Evolutionary conservation across 1,140 invertebrate species (phyloP).

Genomic region (Drosophila chauvacae): DNA sequence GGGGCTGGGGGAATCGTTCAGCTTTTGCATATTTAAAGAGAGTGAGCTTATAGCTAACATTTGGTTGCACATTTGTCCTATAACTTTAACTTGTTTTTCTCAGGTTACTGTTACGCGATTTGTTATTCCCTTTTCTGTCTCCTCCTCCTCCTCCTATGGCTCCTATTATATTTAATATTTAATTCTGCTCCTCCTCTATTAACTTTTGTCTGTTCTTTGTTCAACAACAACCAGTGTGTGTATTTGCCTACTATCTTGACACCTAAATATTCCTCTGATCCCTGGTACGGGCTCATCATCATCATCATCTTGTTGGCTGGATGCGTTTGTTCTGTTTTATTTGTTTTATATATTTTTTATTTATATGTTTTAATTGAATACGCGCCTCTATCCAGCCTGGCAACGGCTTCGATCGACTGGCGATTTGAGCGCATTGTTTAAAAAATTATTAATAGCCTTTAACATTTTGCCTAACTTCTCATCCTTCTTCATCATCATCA

Average conservation of each 20-base stretch:
- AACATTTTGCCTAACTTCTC: conserved; percentile 39
- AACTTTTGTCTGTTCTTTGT: conserved; percentile 30
- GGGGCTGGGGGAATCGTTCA: conserved; percentile 13
- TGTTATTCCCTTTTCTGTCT: conserved; percentile 39
- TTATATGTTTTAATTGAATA: conserved; percentile 42
- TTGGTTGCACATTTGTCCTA: conserved; percentile 44
- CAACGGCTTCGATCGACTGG: conserved; percentile 31
- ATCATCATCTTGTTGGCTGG: conserved; percentile 59
- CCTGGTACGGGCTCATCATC: conserved; percentile 31
- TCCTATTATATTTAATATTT: conserved; percentile 12
- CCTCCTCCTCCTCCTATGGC: conserved; percentile 2
- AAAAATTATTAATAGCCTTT: conserved; percentile 41
- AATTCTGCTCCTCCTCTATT: conserved; percentile 3
- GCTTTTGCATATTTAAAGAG: conserved; percentile 50
- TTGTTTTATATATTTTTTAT: background rate
- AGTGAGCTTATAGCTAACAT: conserved; percentile 68
- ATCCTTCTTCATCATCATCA: background rate
- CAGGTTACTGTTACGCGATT: conserved; percentile 72
- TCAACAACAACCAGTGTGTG: conserved; percentile 63
- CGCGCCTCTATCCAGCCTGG: conserved; percentile 30
- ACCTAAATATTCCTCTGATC: conserved; percentile 7
- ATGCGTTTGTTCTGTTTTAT: conserved; percentile 54
- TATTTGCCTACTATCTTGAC: conserved; percentile 25
- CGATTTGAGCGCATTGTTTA: conserved; percentile 42
- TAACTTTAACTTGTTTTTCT: conserved; percentile 46